phyloP scores from a whole-genome alignment of 2,113 vertebrate genomes.

The Engraulis encrasicolus region DNA sequence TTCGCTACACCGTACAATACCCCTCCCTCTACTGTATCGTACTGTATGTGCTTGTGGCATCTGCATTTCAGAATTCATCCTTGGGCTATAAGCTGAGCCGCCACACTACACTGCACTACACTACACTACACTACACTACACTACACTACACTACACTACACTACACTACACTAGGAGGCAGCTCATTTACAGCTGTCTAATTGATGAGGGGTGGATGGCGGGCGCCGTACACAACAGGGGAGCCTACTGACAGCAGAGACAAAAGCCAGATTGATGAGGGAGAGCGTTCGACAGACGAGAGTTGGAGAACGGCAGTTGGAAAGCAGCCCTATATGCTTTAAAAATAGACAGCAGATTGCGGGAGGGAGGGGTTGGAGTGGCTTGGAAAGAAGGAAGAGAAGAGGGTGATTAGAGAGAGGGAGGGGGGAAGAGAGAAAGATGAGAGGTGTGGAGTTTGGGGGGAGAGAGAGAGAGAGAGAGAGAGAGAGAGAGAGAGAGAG shows the following conservation, averaged over 20 bases:
- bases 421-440: not conserved
- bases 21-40: too few relatives aligned
- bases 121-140: too few relatives aligned
- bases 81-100: too few relatives aligned
- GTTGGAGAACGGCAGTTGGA: not conserved
- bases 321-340: not conserved
- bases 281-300: not conserved
- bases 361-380: not conserved
- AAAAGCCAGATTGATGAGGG: slow-evolving; percentile 9
- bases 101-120: too few relatives aligned
- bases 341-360: not conserved
- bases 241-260: not conserved
- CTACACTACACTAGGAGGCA: not conserved
- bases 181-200: slow-evolving; percentile 22
- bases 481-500: not conserved
- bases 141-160: too few relatives aligned
- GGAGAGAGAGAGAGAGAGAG: not conserved
- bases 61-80: not conserved
- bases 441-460: too few relatives aligned
- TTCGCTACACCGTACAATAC: too few relatives aligned
- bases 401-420: not conserved
- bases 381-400: too few relatives aligned
- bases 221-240: not conserved
- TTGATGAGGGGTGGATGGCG: slow-evolving; percentile 1
- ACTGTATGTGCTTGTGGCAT: too few relatives aligned